Conservation (phyloP, 1,140 invertebrate genomes). For the Drosophila willistoni region DNA sequence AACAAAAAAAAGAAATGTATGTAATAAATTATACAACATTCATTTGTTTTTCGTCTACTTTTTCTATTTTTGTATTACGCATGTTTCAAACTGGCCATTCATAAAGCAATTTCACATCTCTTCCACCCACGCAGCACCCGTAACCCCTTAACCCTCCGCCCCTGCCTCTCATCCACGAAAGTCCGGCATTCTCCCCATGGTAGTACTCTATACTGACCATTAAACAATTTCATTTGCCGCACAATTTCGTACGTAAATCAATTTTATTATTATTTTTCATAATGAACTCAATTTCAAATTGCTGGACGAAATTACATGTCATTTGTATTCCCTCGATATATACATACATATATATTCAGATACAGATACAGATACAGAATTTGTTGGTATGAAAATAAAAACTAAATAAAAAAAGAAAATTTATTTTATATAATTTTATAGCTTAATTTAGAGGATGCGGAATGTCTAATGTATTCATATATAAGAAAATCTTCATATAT, state of each 20-base stretch:
- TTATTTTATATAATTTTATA: constrained; percentile 3
- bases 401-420: background rate
- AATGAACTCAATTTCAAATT: constrained; percentile 33
- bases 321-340: constrained; percentile 60
- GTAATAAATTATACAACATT: background rate
- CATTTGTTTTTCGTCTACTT: background rate
- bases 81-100: constrained; percentile 34
- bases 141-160: background rate
- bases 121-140: background rate
- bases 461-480: background rate
- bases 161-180: too few species aligned
- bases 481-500: background rate
- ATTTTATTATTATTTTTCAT: constrained; percentile 50
- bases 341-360: too few species aligned
- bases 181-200: background rate
- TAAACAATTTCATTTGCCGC: constrained; percentile 56
- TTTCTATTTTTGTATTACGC: constrained; percentile 14
- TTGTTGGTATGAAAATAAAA: background rate
- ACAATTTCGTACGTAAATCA: constrained; percentile 54
- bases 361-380: constrained; percentile 17
- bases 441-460: background rate
- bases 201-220: constrained; percentile 16
- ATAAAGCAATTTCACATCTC: constrained; percentile 34
- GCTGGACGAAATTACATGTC: constrained; percentile 57
- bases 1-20: background rate